These are phyloP conservation scores for Andrena haemorrhoa DNA, from an alignment of 2,888 invertebrate species.

Conservation along the genomic window DNA sequence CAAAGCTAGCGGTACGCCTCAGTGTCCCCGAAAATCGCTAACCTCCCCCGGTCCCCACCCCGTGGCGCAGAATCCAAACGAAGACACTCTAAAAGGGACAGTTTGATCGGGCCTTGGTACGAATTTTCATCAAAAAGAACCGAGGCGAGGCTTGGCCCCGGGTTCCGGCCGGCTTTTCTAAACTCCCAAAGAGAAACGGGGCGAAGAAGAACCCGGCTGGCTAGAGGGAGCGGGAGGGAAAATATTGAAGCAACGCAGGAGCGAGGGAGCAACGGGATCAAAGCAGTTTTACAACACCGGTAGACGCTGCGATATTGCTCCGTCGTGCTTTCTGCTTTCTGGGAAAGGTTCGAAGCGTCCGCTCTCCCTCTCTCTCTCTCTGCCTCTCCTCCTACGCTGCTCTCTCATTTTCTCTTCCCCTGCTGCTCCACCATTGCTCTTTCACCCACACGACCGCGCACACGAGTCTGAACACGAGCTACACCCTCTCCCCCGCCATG, in stretches of 20 bases:
- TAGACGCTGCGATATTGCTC: slow-evolving; percentile 72
- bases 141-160: slow-evolving; percentile 21
- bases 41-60: background rate
- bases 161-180: slow-evolving; percentile 48
- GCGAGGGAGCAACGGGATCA: slow-evolving; percentile 68
- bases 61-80: slow-evolving; percentile 7
- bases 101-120: slow-evolving; percentile 52
- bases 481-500: slow-evolving; percentile 25
- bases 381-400: slow-evolving; percentile 11
- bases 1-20: background rate
- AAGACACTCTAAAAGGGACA: slow-evolving; percentile 33
- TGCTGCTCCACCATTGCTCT: slow-evolving; percentile 22
- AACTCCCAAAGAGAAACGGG: slow-evolving; percentile 25
- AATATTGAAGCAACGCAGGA: slow-evolving; percentile 8
- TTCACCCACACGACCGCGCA: slow-evolving; percentile 28
- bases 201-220: background rate
- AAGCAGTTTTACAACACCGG: slow-evolving; percentile 76
- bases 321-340: slow-evolving; percentile 75
- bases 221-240: background rate
- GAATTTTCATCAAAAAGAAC: slow-evolving; percentile 50
- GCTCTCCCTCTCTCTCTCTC: slow-evolving; percentile 27
- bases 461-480: slow-evolving; percentile 40
- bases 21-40: slow-evolving; percentile 4
- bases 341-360: slow-evolving; percentile 63
- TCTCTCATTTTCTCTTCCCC: slow-evolving; percentile 34